phyloP scores from a whole-genome alignment of 2,888 invertebrate species.

The Napeogenes inachia region DNA sequence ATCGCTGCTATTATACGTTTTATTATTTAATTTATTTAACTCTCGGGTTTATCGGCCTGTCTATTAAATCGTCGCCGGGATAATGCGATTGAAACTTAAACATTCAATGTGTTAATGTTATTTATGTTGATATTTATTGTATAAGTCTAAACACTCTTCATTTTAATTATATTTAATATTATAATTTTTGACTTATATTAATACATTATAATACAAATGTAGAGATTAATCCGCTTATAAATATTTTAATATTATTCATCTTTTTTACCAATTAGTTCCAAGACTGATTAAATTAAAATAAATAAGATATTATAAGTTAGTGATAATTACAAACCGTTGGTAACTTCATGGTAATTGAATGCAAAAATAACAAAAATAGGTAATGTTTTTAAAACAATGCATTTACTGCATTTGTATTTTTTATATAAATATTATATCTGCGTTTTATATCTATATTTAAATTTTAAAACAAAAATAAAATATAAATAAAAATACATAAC shows the following conservation, averaged over 20 bases:
- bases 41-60: conserved; percentile 68
- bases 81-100: conserved; percentile 68
- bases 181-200: not conserved
- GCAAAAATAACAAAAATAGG: not conserved
- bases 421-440: too few species aligned
- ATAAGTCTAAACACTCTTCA: conserved; percentile 5
- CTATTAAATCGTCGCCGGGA: conserved; percentile 72
- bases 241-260: too few species aligned
- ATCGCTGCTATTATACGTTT: conserved; percentile 74
- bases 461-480: too few species aligned
- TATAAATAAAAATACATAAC: too few species aligned
- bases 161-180: not conserved
- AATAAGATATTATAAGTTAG: conserved; percentile 57
- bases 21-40: conserved; percentile 78
- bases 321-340: conserved; percentile 46
- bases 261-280: conserved; percentile 47
- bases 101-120: conserved; percentile 37
- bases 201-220: too few species aligned
- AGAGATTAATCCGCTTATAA: too few species aligned
- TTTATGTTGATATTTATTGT: conserved; percentile 14
- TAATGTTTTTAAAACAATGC: too few species aligned
- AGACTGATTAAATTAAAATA: conserved; percentile 51
- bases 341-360: conserved; percentile 39
- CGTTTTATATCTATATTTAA: too few species aligned
- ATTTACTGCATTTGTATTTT: too few species aligned